These are phyloP conservation scores for Diplodus puntazzo DNA, from an alignment of 2,797 vertebrate species.

Conservation along the genomic window DNA sequence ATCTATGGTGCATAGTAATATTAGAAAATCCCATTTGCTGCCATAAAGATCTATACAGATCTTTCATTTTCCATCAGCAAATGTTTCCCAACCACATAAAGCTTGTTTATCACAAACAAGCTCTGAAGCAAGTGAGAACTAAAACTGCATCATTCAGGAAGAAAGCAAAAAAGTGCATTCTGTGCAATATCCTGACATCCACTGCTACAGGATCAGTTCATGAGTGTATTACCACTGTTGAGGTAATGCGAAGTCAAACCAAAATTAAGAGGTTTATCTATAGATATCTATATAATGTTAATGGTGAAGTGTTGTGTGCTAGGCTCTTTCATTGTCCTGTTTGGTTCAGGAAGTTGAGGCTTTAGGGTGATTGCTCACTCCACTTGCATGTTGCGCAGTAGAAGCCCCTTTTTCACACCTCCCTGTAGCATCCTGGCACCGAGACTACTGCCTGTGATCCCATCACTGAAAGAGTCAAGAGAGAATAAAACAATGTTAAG, in stretches of 20 bases:
- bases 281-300: conserved; percentile 52
- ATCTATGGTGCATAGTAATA: conserved; percentile 79
- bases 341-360: conserved; percentile 21
- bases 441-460: conserved; percentile 74
- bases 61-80: conserved; percentile 51
- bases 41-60: conserved; percentile 45
- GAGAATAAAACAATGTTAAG: neutral
- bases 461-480: conserved; percentile 66
- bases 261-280: conserved; percentile 55
- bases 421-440: conserved; percentile 82
- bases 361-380: conserved; percentile 67
- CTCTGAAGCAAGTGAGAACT: conserved; percentile 59
- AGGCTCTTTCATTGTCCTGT: conserved; percentile 35
- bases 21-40: conserved; percentile 67
- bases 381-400: conserved; percentile 80
- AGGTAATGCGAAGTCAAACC: conserved; percentile 71
- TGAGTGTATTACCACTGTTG: conserved; percentile 56
- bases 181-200: conserved; percentile 77
- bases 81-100: conserved; percentile 53
- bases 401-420: conserved; percentile 80
- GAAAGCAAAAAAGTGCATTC: conserved; percentile 79
- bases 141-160: conserved; percentile 72
- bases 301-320: conserved; percentile 48
- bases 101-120: conserved; percentile 66
- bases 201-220: conserved; percentile 74